These are phyloP conservation scores for Syrrhaptes paradoxus DNA, from an alignment of 2,113 vertebrate genomes.

Conservation along the genomic window DNA sequence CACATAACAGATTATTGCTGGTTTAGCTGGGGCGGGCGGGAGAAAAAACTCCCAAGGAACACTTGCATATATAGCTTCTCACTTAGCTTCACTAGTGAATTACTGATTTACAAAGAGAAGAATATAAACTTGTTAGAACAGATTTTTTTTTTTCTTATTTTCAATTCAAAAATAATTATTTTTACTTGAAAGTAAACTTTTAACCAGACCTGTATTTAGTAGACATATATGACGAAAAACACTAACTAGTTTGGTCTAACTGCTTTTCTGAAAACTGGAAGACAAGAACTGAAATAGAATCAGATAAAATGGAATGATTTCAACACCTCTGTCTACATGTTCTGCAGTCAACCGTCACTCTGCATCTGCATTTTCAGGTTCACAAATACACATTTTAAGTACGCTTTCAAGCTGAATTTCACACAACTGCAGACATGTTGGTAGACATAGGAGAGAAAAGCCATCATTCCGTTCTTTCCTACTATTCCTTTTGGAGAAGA, in stretches of 20 bases:
- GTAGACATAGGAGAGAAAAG: background rate
- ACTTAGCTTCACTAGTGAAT: background rate
- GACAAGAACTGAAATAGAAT: background rate
- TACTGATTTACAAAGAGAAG: background rate
- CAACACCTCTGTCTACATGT: background rate
- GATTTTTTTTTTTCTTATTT: background rate
- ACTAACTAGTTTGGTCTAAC: background rate
- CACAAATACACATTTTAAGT: background rate
- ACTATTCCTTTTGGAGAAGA: background rate
- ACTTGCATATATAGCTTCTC: background rate
- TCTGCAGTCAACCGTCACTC: background rate
- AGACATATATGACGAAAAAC: background rate
- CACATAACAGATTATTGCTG: background rate
- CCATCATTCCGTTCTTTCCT: background rate
- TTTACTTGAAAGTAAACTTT: background rate
- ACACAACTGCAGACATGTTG: background rate
- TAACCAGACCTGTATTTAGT: background rate
- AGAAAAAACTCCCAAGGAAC: background rate
- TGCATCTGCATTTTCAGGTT: background rate
- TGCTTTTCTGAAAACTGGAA: background rate
- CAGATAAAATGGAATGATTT: background rate
- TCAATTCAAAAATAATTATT: background rate
- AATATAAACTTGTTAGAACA: background rate
- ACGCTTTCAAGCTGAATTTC: background rate
- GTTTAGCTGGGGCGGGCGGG: fast-evolving